Evolutionary conservation across 2,797 vertebrate species (phyloP).

Genomic region (Anabas testudineus): DNA sequence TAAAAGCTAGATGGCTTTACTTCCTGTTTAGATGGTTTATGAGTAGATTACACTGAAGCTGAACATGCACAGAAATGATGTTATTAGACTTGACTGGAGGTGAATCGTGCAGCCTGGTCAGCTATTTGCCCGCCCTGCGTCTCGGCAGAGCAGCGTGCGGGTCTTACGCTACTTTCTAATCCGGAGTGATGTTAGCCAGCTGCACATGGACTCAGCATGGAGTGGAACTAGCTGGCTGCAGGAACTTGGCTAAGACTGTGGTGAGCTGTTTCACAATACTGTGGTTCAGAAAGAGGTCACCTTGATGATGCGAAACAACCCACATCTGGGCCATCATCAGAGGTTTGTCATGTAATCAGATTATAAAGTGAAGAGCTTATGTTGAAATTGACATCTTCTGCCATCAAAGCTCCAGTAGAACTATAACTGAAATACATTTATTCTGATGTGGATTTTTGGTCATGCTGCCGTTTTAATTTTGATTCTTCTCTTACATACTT

Average conservation of each 20-base stretch:
- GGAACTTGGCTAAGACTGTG: constrained; percentile 30
- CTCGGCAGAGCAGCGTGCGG: constrained; percentile 28
- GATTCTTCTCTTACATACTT: not conserved
- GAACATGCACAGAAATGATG: constrained; percentile 9
- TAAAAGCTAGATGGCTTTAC: not conserved
- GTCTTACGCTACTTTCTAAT: constrained; percentile 48
- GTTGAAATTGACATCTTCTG: too few relatives aligned
- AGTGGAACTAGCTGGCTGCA: constrained; percentile 43
- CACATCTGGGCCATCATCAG: not conserved
- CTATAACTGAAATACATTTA: too few relatives aligned
- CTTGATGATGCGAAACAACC: constrained; percentile 23
- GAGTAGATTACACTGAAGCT: constrained; percentile 4
- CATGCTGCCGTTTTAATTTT: not conserved
- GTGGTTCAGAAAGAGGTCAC: constrained; percentile 54
- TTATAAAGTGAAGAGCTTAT: not conserved
- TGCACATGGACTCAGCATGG: constrained; percentile 58
- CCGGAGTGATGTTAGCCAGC: constrained; percentile 60
- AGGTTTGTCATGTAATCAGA: not conserved
- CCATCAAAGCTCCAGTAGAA: too few relatives aligned
- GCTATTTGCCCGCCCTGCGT: constrained; percentile 22
- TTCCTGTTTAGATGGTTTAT: constrained; percentile 14
- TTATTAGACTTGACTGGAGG: constrained; percentile 1
- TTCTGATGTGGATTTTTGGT: too few relatives aligned
- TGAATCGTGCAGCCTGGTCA: constrained; percentile 20
- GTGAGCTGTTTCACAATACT: constrained; percentile 42